Conservation (phyloP, 1,140 invertebrate genomes). For the Wiebesia pumilae region DNA sequence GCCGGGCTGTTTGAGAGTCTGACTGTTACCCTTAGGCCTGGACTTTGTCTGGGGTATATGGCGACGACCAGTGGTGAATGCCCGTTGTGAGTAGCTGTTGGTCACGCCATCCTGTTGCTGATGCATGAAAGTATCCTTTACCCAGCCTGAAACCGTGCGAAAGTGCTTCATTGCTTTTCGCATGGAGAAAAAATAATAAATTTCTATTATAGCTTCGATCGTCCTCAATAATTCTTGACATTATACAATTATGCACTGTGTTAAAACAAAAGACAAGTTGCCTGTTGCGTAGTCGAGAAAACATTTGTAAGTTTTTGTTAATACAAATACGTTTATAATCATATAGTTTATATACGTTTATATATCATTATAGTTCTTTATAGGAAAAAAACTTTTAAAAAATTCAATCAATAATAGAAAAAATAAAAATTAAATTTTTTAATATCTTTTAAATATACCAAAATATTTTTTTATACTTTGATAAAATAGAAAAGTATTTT, state of each 20-base stretch:
- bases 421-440: neutral
- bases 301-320: neutral
- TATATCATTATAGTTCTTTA: too few relatives aligned
- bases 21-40: slow-evolving; percentile 83
- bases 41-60: slow-evolving; percentile 80
- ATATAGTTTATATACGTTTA: too few relatives aligned
- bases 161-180: slow-evolving; percentile 55
- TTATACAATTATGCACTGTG: neutral
- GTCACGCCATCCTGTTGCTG: slow-evolving; percentile 74
- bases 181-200: slow-evolving; percentile 39
- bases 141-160: slow-evolving; percentile 75
- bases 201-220: slow-evolving; percentile 17
- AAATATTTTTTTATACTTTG: too few relatives aligned
- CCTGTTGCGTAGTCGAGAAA: neutral
- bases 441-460: too few relatives aligned
- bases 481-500: neutral
- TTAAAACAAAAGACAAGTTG: neutral
- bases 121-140: slow-evolving; percentile 80
- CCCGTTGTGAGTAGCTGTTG: slow-evolving; percentile 83
- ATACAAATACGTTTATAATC: too few relatives aligned
- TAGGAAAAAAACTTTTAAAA: too few relatives aligned
- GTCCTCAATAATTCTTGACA: neutral
- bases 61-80: slow-evolving; percentile 88
- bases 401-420: too few relatives aligned
- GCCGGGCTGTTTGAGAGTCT: slow-evolving; percentile 91